These are phyloP conservation scores for Platalea minor DNA, from an alignment of 2,797 vertebrate species.

Conservation along the genomic window DNA sequence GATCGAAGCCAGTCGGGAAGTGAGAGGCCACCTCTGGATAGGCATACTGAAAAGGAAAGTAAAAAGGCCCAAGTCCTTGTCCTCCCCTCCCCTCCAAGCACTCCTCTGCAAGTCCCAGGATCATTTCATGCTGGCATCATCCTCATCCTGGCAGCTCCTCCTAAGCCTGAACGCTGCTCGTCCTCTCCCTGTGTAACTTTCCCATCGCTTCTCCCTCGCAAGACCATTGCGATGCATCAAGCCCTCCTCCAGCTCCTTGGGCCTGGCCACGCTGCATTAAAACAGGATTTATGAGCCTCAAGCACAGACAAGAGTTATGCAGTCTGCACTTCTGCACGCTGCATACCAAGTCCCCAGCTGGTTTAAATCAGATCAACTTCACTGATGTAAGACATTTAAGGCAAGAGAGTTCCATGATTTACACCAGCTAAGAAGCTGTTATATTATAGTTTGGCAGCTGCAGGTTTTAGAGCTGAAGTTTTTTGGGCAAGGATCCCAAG, in stretches of 20 bases:
- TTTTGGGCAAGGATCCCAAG: slow-evolving; percentile 29
- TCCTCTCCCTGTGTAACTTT: not conserved
- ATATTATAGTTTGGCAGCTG: slow-evolving; percentile 37
- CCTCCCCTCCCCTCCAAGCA: not conserved
- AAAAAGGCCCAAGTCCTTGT: not conserved
- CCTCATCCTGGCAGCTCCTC: not conserved
- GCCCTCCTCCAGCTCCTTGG: not conserved
- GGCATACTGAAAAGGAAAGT: not conserved
- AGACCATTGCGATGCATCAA: not conserved
- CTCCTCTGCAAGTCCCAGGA: not conserved
- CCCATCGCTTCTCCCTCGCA: not conserved
- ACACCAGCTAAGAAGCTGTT: slow-evolving; percentile 53
- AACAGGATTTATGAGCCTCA: not conserved
- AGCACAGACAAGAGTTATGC: slow-evolving; percentile 42
- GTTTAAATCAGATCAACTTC: slow-evolving; percentile 61
- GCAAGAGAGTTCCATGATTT: slow-evolving; percentile 47
- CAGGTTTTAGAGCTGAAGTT: slow-evolving; percentile 25
- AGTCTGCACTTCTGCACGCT: slow-evolving; percentile 16
- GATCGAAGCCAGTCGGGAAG: not conserved
- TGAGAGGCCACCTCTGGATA: not conserved
- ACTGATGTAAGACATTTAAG: slow-evolving; percentile 56
- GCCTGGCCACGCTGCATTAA: not conserved
- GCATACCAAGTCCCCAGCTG: slow-evolving; percentile 54
- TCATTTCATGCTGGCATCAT: not conserved
- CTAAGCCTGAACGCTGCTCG: not conserved